A percentile compares a stretch with the other conserved stretches of the same genome.
Evolutionary conservation across 2,797 vertebrate species (phyloP).

Genomic region (Clarias platycephalus): DNA sequence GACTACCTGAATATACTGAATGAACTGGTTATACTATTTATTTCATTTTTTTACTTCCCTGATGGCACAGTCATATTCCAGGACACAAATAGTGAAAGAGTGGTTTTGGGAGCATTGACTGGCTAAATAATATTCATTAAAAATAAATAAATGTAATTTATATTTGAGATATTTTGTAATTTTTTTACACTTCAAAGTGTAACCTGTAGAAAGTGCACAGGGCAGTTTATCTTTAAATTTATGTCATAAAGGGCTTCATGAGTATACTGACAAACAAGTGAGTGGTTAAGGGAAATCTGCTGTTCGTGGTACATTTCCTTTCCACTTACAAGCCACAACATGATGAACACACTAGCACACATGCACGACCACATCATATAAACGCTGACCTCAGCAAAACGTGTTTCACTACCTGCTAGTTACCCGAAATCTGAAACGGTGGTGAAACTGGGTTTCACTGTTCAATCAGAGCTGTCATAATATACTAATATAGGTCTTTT

Average conservation of each 20-base stretch:
- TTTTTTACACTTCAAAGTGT: background rate
- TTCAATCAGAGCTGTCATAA: background rate
- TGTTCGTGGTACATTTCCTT: background rate
- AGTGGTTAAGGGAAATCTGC: background rate
- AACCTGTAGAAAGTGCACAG: background rate
- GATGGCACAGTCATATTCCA: no score
- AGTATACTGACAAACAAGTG: background rate
- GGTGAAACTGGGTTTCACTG: background rate
- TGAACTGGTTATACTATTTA: no score
- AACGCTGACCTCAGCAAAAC: background rate
- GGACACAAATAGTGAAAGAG: no score
- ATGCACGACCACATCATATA: background rate
- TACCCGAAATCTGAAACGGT: background rate
- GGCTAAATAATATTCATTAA: no score
- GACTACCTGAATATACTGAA: no score
- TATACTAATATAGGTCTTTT: background rate
- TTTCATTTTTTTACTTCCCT: no score
- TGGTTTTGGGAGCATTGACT: no score
- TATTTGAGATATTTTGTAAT: background rate
- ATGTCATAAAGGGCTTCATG: background rate
- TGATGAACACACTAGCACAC: background rate
- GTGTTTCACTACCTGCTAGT: background rate
- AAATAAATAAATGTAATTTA: no score
- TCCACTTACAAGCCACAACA: background rate
- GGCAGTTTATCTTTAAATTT: background rate